Conservation (phyloP, 2,113 vertebrate genomes). For the Nymphicus hollandicus region DNA sequence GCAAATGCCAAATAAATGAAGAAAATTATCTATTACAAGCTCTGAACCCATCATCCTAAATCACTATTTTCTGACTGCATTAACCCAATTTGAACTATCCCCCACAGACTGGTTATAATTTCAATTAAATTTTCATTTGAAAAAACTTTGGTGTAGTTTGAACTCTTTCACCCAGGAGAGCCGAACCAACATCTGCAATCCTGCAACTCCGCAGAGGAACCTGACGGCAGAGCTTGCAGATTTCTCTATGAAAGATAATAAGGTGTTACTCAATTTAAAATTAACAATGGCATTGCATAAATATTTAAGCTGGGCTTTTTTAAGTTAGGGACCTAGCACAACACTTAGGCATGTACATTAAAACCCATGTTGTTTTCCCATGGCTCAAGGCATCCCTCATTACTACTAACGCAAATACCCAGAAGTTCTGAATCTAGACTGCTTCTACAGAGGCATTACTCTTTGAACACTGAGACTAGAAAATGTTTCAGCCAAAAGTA, state of each 20-base stretch:
- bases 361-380: background rate
- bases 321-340: background rate
- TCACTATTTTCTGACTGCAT: background rate
- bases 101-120: background rate
- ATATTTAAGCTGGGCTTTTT: background rate
- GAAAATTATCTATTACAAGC: background rate
- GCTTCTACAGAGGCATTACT: background rate
- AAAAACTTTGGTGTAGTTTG: background rate
- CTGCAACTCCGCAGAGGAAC: background rate
- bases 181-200: background rate
- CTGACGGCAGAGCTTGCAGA: background rate
- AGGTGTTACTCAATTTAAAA: background rate
- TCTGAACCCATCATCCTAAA: background rate
- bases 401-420: background rate
- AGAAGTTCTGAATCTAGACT: background rate
- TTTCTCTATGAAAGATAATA: background rate
- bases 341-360: background rate
- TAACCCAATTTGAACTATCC: background rate
- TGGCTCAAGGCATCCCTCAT: background rate
- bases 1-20: background rate
- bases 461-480: background rate
- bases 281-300: background rate
- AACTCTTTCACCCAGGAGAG: background rate
- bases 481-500: background rate
- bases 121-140: background rate